Evolutionary conservation across 2,888 invertebrate species (phyloP), one percentile per base, ranked within the genome.

Genomic region (Dexiosoma caninum): DNA sequence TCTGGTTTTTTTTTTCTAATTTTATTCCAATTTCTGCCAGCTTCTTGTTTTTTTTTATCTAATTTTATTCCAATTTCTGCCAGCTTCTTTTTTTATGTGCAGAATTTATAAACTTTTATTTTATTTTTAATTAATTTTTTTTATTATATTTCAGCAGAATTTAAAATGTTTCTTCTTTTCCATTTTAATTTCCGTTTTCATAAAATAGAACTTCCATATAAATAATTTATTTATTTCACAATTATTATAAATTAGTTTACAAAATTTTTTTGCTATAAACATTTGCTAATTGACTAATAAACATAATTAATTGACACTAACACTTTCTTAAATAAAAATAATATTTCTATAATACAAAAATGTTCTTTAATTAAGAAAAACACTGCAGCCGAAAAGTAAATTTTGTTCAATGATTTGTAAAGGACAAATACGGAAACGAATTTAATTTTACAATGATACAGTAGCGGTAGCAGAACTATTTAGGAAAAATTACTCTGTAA

Each of bases 281-380:
- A 87, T 87, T 87, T 85, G 87, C 87, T 87, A 87, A 86, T 87
- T 87, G 87, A 87, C 87, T 87, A 87, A 86, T 83, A 78, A 64
- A 55, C 23, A 62, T 70, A 79, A 75, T 79, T 74, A 60, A 75
- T 79, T 74, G 66, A 51, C 8, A 16, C 57, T 76, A 40, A 3
- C 51, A 59, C 14, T 59, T n/a, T 42, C 64, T 44, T n/a, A 12
- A 14, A 23, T 16, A 35, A 23, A 32, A 12, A 51, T 30, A 23
- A 53, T 40, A 27, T 19, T 53, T 23, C 35, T 40, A 66, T 66
- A 49, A 66, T 66, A 66, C 66, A 59, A 59, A n/a, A n/a, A n/a
- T n/a, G n/a, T n/a, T 40, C 14, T 59, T 55, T 35, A 19, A n/a
- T 40, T 27, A 27, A 27, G 4, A 5, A 27, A 27, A 27, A n/a